Evolutionary conservation across 2,113 vertebrate species (phyloP), one percentile per base, ranked within the genome.

Genomic region (Siniperca knerii): DNA sequence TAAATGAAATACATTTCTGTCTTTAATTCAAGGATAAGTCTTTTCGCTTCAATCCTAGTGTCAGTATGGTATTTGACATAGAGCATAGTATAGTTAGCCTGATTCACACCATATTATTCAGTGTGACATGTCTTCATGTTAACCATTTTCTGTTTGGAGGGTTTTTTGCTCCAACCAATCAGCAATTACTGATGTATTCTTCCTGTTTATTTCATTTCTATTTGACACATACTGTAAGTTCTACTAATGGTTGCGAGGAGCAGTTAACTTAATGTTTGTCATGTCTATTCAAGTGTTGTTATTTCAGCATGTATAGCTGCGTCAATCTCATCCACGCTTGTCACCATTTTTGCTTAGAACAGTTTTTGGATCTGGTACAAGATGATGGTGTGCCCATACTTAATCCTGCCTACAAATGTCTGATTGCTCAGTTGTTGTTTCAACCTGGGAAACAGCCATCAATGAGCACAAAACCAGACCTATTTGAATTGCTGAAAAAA

Each of bases 381-480:
- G 6, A 13, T 2, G 21, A 44, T n/a, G 5, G 1, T 0, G 21
- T 62, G 23, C n/a, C 20, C 44, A 21, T 20, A 57, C 13, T 55
- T 50, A 25, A 25, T 37, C n/a, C 33, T 33, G 55, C 25, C 9
- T 33, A 29, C 23, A 77, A 77, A 61, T 46, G n/a, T 54, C 23
- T 81, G 50, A 58, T 46, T 70, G 55, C 44, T 77, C 61, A 16
- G 61, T 35, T 57, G 40, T 54, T 70, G 60, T 54, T 35, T 46
- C 58, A 75, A n/a, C 33, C 44, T 8, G 11, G 6, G 42, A 69
- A 75, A 29, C 18, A 11, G 50, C 9, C 35, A 12, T 78, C 42
- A 62, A 16, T 75, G 52, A 75, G 62, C 50, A 29, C 74, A 77
- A 42, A 74, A 8, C 13, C 15, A 75, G 54, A 75, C 23, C n/a